Percentiles rank a stretch among this genome's conserved stretches.
These are phyloP conservation scores for Pseudomyrmex sp. DNA, from an alignment of 1,140 invertebrate genomes.

Conservation along the genomic window DNA sequence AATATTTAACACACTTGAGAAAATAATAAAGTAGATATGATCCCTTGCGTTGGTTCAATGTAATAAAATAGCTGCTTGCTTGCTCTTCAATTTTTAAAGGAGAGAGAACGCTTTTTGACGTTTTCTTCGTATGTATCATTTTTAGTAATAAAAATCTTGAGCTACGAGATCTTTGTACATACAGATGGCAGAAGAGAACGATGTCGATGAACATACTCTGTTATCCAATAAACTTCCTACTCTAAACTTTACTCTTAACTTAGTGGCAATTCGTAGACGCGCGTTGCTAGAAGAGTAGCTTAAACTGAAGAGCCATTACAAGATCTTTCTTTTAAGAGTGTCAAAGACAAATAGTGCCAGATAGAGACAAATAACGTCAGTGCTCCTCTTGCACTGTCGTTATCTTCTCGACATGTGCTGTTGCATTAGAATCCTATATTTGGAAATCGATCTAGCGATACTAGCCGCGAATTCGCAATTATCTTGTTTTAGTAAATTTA, in stretches of 20 bases:
- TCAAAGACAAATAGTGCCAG: conserved; percentile 67
- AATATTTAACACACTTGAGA: too few species aligned
- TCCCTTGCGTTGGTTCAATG: too few species aligned
- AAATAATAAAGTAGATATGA: too few species aligned
- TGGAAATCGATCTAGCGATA: too few species aligned
- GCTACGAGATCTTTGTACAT: neutral
- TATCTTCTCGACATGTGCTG: too few species aligned
- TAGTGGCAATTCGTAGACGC: neutral
- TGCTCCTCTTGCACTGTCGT: neutral
- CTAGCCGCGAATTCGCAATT: neutral
- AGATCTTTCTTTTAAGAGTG: conserved; percentile 62
- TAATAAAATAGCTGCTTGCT: too few species aligned
- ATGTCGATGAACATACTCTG: conserved; percentile 31
- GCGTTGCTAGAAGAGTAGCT: conserved; percentile 51
- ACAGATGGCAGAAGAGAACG: neutral
- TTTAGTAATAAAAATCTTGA: neutral
- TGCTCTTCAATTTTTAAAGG: too few species aligned
- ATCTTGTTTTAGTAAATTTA: neutral
- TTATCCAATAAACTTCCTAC: conserved; percentile 48
- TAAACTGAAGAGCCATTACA: conserved; percentile 59
- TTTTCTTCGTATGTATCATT: too few species aligned
- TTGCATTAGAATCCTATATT: too few species aligned
- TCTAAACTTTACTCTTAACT: neutral
- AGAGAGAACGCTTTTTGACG: too few species aligned
- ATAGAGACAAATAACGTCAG: neutral